Conservation (phyloP, 1,140 invertebrate genomes). For the Drosophila lowei region DNA sequence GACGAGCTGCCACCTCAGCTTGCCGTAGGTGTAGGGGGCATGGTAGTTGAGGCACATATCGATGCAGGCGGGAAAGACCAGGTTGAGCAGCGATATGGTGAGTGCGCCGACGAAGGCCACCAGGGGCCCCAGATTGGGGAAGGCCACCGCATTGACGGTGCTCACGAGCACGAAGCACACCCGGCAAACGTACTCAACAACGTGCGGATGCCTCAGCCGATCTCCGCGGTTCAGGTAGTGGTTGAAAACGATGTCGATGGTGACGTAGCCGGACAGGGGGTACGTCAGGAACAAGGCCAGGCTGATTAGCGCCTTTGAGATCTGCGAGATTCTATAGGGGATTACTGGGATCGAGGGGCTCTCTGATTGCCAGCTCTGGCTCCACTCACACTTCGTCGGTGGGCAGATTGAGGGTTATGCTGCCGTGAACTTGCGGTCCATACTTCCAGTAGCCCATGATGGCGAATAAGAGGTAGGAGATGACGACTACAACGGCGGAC, state of each 20-base stretch:
- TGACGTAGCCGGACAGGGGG: slow-evolving; percentile 51
- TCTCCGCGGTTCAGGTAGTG: slow-evolving; percentile 19
- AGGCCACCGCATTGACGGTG: slow-evolving; percentile 37
- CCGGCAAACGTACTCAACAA: slow-evolving; percentile 27
- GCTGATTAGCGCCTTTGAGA: slow-evolving; percentile 25
- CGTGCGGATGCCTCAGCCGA: slow-evolving; percentile 3
- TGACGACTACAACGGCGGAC: neutral
- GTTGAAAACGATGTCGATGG: slow-evolving; percentile 42
- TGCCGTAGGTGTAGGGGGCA: slow-evolving; percentile 38
- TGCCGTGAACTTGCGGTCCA: slow-evolving; percentile 4
- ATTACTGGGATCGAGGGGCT: no score
- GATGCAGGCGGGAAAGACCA: slow-evolving; percentile 47
- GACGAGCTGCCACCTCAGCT: slow-evolving; percentile 33
- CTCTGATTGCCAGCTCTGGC: no score
- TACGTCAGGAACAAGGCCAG: slow-evolving; percentile 38
- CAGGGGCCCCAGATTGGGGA: slow-evolving; percentile 52
- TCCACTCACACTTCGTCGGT: slow-evolving; percentile 35
- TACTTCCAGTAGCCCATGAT: slow-evolving; percentile 54
- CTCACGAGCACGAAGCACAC: neutral
- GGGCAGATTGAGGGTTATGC: slow-evolving; percentile 42
- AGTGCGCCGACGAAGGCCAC: slow-evolving; percentile 47
- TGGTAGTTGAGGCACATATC: slow-evolving; percentile 45
- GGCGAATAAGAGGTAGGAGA: slow-evolving; percentile 21
- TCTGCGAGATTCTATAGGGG: slow-evolving; percentile 20
- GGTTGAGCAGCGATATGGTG: slow-evolving; percentile 51